These are phyloP conservation scores for Paelopatides confundens DNA, from an alignment of 53 echinoderm and acorn worm genomes.

Conservation along the genomic window DNA sequence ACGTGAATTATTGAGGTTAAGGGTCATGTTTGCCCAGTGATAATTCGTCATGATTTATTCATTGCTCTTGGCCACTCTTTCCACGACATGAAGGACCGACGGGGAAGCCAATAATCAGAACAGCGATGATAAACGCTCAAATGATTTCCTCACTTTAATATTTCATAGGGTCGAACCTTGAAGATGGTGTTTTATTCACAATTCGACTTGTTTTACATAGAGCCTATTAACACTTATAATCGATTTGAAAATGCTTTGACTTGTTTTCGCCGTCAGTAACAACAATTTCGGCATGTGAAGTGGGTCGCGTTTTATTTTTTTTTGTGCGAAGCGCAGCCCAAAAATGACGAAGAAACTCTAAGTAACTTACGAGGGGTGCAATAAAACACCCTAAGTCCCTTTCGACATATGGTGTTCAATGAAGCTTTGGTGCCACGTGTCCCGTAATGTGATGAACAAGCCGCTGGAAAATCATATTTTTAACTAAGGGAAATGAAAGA, in stretches of 20 bases:
- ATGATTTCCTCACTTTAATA: neutral
- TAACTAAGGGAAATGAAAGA: slow-evolving; percentile 15
- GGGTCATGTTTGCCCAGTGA: neutral
- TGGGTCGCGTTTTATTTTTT: slow-evolving; percentile 27
- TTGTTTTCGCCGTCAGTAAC: neutral
- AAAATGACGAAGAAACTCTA: neutral
- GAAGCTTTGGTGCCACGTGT: slow-evolving; percentile 88
- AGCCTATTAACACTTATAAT: slow-evolving; percentile 34
- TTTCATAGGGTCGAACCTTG: neutral
- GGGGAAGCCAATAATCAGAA: neutral
- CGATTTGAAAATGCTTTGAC: slow-evolving; percentile 3
- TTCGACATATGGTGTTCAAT: slow-evolving; percentile 96
- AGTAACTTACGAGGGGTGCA: slow-evolving; percentile 32
- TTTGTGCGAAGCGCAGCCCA: slow-evolving; percentile 8
- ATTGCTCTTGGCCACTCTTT: neutral
- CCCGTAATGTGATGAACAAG: slow-evolving; percentile 96
- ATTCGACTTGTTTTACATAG: slow-evolving; percentile 6
- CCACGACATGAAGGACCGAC: neutral
- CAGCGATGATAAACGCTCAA: neutral
- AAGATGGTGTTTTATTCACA: neutral
- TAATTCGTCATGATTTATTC: neutral
- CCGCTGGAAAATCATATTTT: slow-evolving; percentile 79
- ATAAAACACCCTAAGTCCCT: slow-evolving; percentile 37
- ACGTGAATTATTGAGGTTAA: neutral
- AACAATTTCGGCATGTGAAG: slow-evolving; percentile 24